phyloP scores from a whole-genome alignment of 1,140 invertebrate genomes.

The Drosophila teissieri region DNA sequence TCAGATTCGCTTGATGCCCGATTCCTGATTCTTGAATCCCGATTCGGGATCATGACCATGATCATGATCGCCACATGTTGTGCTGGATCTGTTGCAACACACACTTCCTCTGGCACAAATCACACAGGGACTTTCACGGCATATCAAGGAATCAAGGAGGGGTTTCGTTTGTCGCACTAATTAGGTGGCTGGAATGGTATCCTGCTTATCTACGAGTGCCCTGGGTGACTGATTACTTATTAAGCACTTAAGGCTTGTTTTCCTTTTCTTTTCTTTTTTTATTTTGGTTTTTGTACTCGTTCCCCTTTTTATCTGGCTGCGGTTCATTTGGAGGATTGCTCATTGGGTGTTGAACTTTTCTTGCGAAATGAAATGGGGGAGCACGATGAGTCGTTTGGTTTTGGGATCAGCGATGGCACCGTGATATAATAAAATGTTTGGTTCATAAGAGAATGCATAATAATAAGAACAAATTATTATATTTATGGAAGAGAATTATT shows the following conservation, averaged over 20 bases:
- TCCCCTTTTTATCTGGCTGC: conserved; percentile 13
- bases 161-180: conserved; percentile 37
- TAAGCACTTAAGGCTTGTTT: conserved; percentile 62
- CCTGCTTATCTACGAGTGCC: conserved; percentile 49
- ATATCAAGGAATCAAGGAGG: not conserved
- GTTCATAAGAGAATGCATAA: no score
- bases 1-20: conserved; percentile 6
- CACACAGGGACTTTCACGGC: not conserved
- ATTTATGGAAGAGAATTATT: no score
- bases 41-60: conserved; percentile 12
- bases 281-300: no score
- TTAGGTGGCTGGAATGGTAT: conserved; percentile 53
- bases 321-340: conserved; percentile 70
- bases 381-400: not conserved
- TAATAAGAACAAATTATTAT: no score
- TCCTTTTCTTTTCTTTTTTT: not conserved
- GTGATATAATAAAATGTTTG: conserved; percentile 4
- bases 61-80: conserved; percentile 54
- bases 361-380: conserved; percentile 23
- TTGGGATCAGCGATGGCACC: conserved; percentile 15
- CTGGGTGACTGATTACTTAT: conserved; percentile 71
- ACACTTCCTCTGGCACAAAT: conserved; percentile 27
- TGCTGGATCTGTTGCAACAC: conserved; percentile 16
- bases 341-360: conserved; percentile 72
- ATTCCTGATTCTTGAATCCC: conserved; percentile 15